phyloP scores from a whole-genome alignment of 2,113 vertebrate genomes.

The Calonectris borealis region DNA sequence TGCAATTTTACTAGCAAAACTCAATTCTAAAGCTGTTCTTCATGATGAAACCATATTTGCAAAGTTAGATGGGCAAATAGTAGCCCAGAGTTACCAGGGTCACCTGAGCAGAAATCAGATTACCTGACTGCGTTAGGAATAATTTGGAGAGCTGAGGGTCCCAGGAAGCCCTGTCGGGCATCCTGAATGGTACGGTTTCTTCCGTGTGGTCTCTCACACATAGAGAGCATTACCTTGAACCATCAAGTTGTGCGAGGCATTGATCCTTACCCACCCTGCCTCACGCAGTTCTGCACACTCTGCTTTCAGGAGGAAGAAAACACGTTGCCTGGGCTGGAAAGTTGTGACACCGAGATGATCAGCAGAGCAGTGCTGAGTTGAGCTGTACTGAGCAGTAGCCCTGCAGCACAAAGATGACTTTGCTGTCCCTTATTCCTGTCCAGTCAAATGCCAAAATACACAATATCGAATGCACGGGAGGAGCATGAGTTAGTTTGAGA shows the following conservation, averaged over 20 bases:
- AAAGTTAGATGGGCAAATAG: neutral
- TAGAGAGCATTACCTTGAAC: neutral
- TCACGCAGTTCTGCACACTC: neutral
- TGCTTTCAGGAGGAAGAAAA: neutral
- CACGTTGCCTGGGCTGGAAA: neutral
- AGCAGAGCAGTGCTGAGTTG: neutral
- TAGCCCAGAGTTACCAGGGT: neutral
- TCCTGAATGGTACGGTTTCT: neutral
- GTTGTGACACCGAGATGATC: neutral
- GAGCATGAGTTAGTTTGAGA: neutral
- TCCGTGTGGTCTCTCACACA: neutral
- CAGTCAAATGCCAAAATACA: neutral
- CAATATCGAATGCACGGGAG: neutral
- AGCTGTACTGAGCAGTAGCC: neutral
- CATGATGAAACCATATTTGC: neutral
- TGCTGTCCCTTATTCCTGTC: neutral
- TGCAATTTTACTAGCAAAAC: neutral
- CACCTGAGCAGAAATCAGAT: neutral
- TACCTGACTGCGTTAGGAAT: neutral
- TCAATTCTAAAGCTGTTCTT: neutral
- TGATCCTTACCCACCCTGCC: neutral
- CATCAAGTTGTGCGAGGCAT: neutral
- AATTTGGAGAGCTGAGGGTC: neutral
- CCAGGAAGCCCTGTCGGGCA: neutral
- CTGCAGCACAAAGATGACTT: neutral